A percentile compares a stretch with the other conserved stretches of the same genome.
phyloP scores from a whole-genome alignment of 2,888 invertebrate genomes.

The Cecidostiba fungosa region DNA sequence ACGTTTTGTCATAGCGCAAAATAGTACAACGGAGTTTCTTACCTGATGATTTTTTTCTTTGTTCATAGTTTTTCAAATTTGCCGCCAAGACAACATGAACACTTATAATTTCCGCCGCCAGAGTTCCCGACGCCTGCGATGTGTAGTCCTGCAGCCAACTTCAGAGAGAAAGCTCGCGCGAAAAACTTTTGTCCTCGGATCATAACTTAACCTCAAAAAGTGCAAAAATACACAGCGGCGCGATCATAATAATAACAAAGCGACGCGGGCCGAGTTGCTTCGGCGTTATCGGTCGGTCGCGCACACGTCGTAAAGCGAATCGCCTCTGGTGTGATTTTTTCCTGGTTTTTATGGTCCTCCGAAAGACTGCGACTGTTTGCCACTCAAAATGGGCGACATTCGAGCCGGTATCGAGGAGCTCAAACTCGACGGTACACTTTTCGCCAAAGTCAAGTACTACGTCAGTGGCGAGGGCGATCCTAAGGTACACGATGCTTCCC shows the following conservation, averaged over 20 bases:
- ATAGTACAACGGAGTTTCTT: no score
- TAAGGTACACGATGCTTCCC: slow-evolving; percentile 70
- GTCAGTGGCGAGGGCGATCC: slow-evolving; percentile 86
- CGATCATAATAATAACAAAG: slow-evolving; percentile 60
- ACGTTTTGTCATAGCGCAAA: no score
- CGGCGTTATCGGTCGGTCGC: slow-evolving; percentile 27
- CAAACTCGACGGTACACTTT: slow-evolving; percentile 84
- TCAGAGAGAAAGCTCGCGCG: slow-evolving; percentile 22
- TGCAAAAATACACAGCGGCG: background rate
- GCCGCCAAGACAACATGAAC: no score
- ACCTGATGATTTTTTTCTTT: no score
- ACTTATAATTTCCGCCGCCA: no score
- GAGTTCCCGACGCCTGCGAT: background rate
- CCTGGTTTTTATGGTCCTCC: slow-evolving; percentile 38
- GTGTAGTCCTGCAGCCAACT: background rate
- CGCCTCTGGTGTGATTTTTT: slow-evolving; percentile 32
- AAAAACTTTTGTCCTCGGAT: slow-evolving; percentile 38
- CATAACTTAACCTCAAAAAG: slow-evolving; percentile 57
- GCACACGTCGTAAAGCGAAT: slow-evolving; percentile 22
- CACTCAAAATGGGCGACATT: slow-evolving; percentile 79
- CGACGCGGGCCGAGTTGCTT: slow-evolving; percentile 28
- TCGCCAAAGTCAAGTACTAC: slow-evolving; percentile 92
- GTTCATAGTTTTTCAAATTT: no score
- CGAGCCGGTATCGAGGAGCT: slow-evolving; percentile 79
- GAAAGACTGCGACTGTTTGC: slow-evolving; percentile 24